Conservation (phyloP, 2,113 vertebrate genomes). For the Paracanthobrama guichenoti region DNA sequence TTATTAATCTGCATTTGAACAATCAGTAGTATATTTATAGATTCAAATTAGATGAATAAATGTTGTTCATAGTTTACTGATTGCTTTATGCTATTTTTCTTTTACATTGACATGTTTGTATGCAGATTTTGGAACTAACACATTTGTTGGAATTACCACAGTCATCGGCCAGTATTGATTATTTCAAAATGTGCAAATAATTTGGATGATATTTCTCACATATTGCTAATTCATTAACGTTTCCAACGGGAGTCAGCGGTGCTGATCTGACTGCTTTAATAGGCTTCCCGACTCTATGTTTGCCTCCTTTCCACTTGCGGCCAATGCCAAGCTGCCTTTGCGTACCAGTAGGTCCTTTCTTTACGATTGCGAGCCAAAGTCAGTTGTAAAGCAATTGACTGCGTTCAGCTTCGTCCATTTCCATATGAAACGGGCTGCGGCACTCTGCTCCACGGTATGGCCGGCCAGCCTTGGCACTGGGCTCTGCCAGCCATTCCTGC, state of each 20-base stretch:
- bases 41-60: not conserved
- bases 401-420: slow-evolving; percentile 79
- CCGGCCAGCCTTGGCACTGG: slow-evolving; percentile 64
- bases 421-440: slow-evolving; percentile 80
- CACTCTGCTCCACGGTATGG: slow-evolving; percentile 71
- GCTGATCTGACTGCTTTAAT: slow-evolving; percentile 59
- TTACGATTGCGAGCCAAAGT: slow-evolving; percentile 74
- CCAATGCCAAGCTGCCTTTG: slow-evolving; percentile 56
- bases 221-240: not conserved
- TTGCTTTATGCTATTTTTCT: not conserved
- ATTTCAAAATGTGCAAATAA: not conserved
- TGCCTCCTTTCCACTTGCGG: slow-evolving; percentile 57
- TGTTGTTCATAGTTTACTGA: too few species aligned
- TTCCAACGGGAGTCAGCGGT: not conserved
- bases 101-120: not conserved
- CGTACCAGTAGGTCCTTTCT: slow-evolving; percentile 56
- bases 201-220: not conserved
- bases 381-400: slow-evolving; percentile 82
- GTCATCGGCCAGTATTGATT: not conserved
- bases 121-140: not conserved
- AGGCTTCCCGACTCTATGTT: slow-evolving; percentile 55
- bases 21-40: not conserved
- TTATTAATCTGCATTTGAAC: too few species aligned
- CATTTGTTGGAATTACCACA: not conserved
- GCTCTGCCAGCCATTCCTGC: slow-evolving; percentile 67